Evolutionary conservation across 2,797 vertebrate genomes (phyloP).

Genomic region (Chaetophractus vellerosus): DNA sequence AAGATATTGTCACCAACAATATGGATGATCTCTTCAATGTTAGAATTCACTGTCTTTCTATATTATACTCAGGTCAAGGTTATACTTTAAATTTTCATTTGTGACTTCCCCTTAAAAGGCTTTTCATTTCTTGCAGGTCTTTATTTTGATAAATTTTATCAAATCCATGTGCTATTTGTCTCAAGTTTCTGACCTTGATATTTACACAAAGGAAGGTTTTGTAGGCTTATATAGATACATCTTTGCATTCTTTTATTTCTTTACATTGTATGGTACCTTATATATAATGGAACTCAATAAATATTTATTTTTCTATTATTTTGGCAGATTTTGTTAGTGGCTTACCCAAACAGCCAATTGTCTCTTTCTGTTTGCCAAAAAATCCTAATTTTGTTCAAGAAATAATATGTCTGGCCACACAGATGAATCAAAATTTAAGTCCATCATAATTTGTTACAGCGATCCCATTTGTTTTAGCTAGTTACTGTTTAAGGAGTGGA

Average conservation of each 20-base stretch:
- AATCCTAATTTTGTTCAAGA: neutral
- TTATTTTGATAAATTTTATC: slow-evolving; percentile 20
- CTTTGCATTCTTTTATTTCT: slow-evolving; percentile 10
- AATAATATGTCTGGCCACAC: neutral
- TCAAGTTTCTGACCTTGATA: slow-evolving; percentile 20
- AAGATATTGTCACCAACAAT: neutral
- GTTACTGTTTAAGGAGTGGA: neutral
- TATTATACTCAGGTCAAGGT: neutral
- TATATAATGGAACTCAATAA: neutral
- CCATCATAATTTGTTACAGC: neutral
- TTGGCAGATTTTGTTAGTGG: neutral
- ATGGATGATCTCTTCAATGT: neutral
- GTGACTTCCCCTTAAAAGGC: neutral
- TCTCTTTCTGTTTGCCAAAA: neutral
- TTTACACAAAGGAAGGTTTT: slow-evolving; percentile 13
- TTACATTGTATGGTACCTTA: neutral
- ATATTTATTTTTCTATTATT: slow-evolving; percentile 1
- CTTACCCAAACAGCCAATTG: neutral
- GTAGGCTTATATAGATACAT: neutral
- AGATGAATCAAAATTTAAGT: neutral
- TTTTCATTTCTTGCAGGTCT: slow-evolving; percentile 40
- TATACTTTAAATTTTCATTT: slow-evolving; percentile 47
- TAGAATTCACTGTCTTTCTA: neutral
- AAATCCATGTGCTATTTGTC: neutral
- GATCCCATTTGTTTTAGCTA: neutral